Evolutionary conservation across 2,113 vertebrate genomes (phyloP).

Genomic region (Cepphus grylle): DNA sequence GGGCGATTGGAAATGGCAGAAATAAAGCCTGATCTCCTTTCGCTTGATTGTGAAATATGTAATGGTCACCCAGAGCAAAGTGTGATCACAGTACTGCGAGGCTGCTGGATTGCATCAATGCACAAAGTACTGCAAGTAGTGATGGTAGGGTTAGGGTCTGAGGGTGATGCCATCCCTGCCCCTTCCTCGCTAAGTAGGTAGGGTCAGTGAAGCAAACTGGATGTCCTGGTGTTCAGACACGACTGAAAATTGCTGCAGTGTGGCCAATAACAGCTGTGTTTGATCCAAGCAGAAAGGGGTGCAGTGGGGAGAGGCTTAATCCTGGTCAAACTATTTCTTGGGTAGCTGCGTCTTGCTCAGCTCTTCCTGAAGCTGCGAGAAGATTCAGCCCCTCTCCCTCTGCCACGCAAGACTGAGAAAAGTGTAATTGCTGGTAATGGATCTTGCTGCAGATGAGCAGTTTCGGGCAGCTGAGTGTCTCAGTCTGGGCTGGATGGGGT

Average conservation of each 20-base stretch:
- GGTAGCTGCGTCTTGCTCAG: background rate
- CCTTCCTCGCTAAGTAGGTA: background rate
- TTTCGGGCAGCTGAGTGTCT: background rate
- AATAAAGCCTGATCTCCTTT: constrained; percentile 2
- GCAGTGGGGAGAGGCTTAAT: background rate
- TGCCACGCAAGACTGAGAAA: background rate
- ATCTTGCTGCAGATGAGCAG: background rate
- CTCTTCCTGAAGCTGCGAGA: background rate
- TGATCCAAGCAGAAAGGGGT: background rate
- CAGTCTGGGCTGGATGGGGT: background rate
- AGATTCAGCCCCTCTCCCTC: background rate
- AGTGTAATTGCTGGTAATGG: background rate
- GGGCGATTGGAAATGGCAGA: background rate
- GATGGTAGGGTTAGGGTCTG: background rate
- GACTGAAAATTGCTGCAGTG: background rate
- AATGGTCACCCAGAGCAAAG: background rate
- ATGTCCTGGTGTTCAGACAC: background rate
- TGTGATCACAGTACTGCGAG: background rate
- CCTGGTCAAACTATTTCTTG: background rate
- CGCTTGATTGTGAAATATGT: background rate
- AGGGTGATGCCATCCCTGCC: background rate
- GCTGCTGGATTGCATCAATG: background rate
- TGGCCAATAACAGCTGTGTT: background rate
- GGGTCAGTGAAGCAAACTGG: background rate
- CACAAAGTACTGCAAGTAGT: background rate